Percentiles rank a stretch among this genome's conserved stretches.
Evolutionary conservation across 2,888 invertebrate species (phyloP).

Genomic region (Noctua janthina): DNA sequence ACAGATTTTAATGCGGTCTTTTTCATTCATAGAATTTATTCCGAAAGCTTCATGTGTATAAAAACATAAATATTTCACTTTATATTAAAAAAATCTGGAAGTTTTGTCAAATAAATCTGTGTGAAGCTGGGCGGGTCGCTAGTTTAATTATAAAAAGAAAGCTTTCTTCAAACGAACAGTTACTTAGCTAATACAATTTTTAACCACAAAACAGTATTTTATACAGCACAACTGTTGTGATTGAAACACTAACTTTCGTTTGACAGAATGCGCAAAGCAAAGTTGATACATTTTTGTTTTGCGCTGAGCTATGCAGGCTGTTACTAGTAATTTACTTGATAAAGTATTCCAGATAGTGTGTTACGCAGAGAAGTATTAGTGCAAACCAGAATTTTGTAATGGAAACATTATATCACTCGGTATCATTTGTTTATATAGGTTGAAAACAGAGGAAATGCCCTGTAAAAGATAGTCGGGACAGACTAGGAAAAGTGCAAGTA

Average conservation of each 20-base stretch:
- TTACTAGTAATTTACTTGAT: not conserved
- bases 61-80: not conserved
- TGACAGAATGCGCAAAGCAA: slow-evolving; percentile 42
- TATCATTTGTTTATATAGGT: too few species aligned
- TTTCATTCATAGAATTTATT: not conserved
- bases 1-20: not conserved
- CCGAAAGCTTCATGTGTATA: not conserved
- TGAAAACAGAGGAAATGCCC: too few species aligned
- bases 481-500: not conserved
- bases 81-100: not conserved
- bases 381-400: not conserved
- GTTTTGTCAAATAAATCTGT: not conserved
- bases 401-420: too few species aligned
- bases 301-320: not conserved
- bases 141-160: not conserved
- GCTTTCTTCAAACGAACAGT: not conserved
- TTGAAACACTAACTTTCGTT: slow-evolving; percentile 47
- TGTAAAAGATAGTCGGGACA: too few species aligned
- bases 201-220: slow-evolving; percentile 37
- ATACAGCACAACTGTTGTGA: slow-evolving; percentile 48
- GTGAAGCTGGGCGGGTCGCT: not conserved
- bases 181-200: slow-evolving; percentile 36
- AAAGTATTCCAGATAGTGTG: not conserved
- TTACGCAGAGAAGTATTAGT: not conserved
- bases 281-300: slow-evolving; percentile 42